A percentile compares a stretch with the other conserved stretches of the same genome.
Evolutionary conservation across 2,113 vertebrate genomes (phyloP).

Genomic region (Poicephalus gulielmi): DNA sequence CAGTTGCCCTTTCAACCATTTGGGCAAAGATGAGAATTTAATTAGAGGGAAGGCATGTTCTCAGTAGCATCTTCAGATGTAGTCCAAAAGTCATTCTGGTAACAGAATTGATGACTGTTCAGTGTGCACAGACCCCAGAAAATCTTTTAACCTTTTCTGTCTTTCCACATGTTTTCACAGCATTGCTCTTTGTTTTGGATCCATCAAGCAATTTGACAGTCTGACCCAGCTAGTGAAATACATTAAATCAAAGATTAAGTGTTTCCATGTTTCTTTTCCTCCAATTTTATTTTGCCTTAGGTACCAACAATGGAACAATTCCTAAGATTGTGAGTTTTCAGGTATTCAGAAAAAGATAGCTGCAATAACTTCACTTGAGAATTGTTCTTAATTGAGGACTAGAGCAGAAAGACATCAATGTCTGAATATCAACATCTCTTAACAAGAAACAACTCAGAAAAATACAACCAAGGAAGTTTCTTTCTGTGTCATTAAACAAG

Average conservation of each 20-base stretch:
- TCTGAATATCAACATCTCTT: not conserved
- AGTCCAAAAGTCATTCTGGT: conserved; percentile 16
- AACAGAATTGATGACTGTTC: conserved; percentile 45
- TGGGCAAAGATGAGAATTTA: conserved; percentile 85
- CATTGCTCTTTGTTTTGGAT: conserved; percentile 4
- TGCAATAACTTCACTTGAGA: not conserved
- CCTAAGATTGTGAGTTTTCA: not conserved
- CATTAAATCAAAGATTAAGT: not conserved
- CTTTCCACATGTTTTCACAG: conserved; percentile 40
- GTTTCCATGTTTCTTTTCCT: not conserved
- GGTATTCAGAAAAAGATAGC: not conserved
- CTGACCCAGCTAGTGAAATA: not conserved
- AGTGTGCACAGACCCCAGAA: conserved; percentile 15
- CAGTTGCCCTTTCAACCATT: conserved; percentile 85
- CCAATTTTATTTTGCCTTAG: not conserved
- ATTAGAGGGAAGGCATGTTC: conserved; percentile 79
- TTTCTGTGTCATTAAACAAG: not conserved
- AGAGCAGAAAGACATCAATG: not conserved
- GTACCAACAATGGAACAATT: not conserved
- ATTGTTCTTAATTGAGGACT: not conserved
- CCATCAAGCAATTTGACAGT: not conserved
- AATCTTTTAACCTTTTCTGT: conserved; percentile 60
- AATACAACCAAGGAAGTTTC: not conserved
- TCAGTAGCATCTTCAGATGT: conserved; percentile 37
- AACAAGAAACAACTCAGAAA: not conserved